Base-by-base conservation (phyloP, 2,113 vertebrate species). In the Pontoporia blainvillei region DNA sequence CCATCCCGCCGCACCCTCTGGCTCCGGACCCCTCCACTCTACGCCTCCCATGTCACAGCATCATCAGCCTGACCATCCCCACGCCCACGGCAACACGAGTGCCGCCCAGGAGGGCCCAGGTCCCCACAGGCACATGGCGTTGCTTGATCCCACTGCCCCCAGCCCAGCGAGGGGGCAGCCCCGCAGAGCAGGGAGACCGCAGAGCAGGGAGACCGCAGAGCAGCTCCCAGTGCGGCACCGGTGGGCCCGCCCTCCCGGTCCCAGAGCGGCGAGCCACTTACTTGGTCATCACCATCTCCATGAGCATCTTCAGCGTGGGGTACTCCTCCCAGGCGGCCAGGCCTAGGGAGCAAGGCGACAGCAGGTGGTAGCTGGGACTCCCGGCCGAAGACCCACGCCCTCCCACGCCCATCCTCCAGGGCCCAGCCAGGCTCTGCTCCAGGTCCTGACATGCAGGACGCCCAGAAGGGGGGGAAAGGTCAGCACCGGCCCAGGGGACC, bases 281-380 rank as follows among this genome's bases (percentile, higher is more conserved):
- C 99, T 99, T 99, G 75, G 99, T 99, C 99, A 99, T 99, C 90
- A 99, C 99, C 99, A 99, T 99, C 97, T 99, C 99, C 99, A 99
- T 99, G 49, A 99, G 99, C 99, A 99, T 99, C 98, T 99, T 99
- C 21, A 99, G 98, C 0, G 99, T 99, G 3, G 99, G 99, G 95
- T 99, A 99, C 73, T 99, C 99, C 86, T 99, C 99, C 99, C 99
- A 99, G 0, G 99, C 99, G 57, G 99, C 99, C 97, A 99, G 96
- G 90, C 99, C 99, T 99, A 90, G 44, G 95, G 52, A 5, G 3
- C 17, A 44, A 94, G 86, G 31, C 23, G 3, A 66, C 13, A 4
- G 27, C 3, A 6, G 44, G 39, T 64, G 49, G 75, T 1, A 0
- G 75, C 21, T 1, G 2, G 49, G 3, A 15, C 49, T 1, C 31